Percentiles rank a stretch among this genome's conserved stretches.
phyloP scores from a whole-genome alignment of 2,797 vertebrate species.

The Acanthis flammea region DNA sequence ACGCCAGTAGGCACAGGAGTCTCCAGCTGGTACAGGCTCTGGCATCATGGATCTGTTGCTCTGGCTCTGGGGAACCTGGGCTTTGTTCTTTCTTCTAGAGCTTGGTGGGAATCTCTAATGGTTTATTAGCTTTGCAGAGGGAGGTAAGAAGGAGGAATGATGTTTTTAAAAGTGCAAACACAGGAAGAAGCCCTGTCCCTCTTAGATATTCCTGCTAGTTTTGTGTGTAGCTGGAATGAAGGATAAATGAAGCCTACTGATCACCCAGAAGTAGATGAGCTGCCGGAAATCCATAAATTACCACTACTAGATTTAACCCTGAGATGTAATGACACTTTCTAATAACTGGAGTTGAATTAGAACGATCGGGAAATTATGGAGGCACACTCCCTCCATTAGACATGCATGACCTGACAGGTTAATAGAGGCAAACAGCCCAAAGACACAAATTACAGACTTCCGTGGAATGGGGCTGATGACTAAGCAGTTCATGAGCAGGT shows the following conservation, averaged over 20 bases:
- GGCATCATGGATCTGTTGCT: rapidly evolving
- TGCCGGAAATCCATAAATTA: conserved; percentile 3
- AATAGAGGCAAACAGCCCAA: conserved; percentile 45
- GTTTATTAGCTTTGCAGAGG: background rate
- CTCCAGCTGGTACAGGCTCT: background rate
- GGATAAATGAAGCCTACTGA: background rate
- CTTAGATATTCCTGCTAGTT: background rate
- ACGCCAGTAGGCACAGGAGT: background rate
- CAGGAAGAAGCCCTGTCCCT: background rate
- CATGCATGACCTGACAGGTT: conserved; percentile 37
- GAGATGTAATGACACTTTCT: conserved; percentile 55
- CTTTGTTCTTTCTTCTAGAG: background rate
- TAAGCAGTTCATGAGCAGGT: conserved; percentile 36
- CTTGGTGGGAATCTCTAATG: background rate
- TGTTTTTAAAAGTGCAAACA: background rate
- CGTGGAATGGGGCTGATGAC: conserved; percentile 39
- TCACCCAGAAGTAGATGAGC: background rate
- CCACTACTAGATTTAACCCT: background rate
- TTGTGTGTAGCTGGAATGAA: background rate
- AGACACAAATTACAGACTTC: conserved; percentile 53
- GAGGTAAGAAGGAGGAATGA: background rate
- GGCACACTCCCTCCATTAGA: conserved; percentile 59
- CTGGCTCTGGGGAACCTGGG: background rate
- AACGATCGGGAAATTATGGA: conserved; percentile 42
- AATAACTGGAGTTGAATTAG: conserved; percentile 48